Base-by-base conservation (phyloP, 2,888 invertebrate species). In the Cremastinae sp. region DNA sequence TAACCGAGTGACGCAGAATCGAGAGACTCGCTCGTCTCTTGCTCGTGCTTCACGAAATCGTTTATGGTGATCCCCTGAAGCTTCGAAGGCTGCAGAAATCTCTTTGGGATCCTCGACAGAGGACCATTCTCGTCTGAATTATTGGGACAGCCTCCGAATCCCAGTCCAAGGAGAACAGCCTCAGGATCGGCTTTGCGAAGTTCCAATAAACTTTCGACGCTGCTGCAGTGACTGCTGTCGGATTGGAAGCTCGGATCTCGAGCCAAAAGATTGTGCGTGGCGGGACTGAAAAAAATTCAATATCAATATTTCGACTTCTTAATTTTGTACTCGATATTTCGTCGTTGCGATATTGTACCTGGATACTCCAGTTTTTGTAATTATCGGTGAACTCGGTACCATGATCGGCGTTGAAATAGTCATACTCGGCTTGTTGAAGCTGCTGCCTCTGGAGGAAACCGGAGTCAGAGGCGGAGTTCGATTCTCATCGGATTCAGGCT, bases 121-220 rank as follows among this genome's bases (percentile, higher is more conserved):
- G 88, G 84, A 20, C 89, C 88, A 62, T 77, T 84, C 1, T 94
- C 93, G 84, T 94, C 94, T 62, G 93, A 93, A 75, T 93, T 93
- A 80, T 92, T 92, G 70, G 93, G 91, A 53, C 84, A 80, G 7
- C 95, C 95, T 0, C 96, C 96, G 88, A 96, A 96, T 9, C 96
- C 96, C 66, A 96, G 91, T 79, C 94, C 95, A 61, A 96, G 90
- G 28, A 98, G 91, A 68, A 98, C 94, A 66, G 96, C 95, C 88
- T 97, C 97, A 0, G 97, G 97, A 90, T 98, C 97, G 18, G 96
- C 95, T 85, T 94, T 94, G 43, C 97, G 92, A 14, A 95, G 93
- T 82, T 96, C 96, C 82, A 97, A 90, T 59, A 97, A 92, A 87
- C 95, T 96, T 86, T 96, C 94, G 39, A 96, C 95, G 84, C 94